Evolutionary conservation across 2,888 invertebrate species (phyloP).

Genomic region (Caenorhabditis sinica): DNA sequence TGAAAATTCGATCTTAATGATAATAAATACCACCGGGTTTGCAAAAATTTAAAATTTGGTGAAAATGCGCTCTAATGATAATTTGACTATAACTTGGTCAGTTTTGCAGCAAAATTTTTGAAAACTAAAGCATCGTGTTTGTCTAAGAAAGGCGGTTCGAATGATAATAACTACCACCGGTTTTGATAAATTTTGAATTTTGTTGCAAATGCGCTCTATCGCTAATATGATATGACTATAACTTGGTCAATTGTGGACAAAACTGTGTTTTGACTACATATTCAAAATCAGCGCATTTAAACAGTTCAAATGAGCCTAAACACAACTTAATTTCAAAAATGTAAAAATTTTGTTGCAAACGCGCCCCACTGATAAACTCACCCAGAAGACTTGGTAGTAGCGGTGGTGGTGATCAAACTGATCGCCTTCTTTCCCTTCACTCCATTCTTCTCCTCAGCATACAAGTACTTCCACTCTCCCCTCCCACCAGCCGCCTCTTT

Average conservation of each 20-base stretch:
- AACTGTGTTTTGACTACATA: no score
- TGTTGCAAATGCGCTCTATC: no score
- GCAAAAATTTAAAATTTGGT: not conserved
- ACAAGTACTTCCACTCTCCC: conserved; percentile 49
- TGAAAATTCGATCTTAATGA: not conserved
- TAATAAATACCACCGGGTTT: not conserved
- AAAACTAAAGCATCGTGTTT: not conserved
- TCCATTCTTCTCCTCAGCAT: conserved; percentile 1
- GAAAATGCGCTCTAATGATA: not conserved
- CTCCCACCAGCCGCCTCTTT: conserved; percentile 38
- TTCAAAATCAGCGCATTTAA: no score
- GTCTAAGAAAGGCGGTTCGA: no score
- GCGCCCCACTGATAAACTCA: conserved; percentile 21
- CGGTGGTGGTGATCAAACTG: conserved; percentile 26
- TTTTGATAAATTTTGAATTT: no score
- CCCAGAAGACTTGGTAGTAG: conserved; percentile 32
- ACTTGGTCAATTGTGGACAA: no score
- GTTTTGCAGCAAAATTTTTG: not conserved
- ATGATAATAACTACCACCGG: no score
- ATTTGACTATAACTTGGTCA: not conserved
- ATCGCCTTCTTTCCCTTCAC: not conserved
- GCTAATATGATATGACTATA: no score
- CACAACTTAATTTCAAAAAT: not conserved
- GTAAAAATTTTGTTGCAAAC: not conserved
- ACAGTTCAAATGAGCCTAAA: no score